Evolutionary conservation across 2,888 invertebrate genomes (phyloP).

Genomic region (Harpagoxenus sublaevis): DNA sequence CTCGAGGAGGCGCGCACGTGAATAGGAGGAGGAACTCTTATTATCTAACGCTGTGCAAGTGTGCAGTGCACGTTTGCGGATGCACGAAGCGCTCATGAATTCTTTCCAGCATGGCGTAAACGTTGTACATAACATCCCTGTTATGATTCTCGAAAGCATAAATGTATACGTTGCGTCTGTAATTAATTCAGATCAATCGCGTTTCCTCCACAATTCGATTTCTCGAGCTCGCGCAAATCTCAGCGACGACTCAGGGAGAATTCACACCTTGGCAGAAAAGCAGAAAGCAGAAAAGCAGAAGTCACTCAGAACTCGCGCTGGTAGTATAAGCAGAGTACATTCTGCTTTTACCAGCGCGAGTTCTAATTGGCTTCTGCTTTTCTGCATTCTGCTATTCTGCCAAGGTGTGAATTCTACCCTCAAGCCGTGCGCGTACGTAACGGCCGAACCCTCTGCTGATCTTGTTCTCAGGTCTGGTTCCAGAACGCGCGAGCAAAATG

Average conservation of each 20-base stretch:
- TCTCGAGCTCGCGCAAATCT: no score
- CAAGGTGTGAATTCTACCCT: no score
- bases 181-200: background rate
- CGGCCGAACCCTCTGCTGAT: slow-evolving; percentile 75
- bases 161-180: background rate
- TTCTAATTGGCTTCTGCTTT: no score
- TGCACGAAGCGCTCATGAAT: background rate
- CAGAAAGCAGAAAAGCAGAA: no score
- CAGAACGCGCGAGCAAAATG: slow-evolving; percentile 98
- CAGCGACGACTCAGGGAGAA: no score
- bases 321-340: no score
- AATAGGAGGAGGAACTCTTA: no score
- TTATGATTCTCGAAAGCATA: background rate
- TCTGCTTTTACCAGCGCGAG: no score
- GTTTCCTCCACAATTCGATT: no score
- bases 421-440: background rate
- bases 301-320: no score
- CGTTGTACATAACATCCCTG: background rate
- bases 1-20: background rate
- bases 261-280: no score
- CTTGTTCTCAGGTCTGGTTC: slow-evolving; percentile 95
- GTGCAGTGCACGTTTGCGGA: background rate
- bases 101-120: background rate
- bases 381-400: no score
- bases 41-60: background rate